These are phyloP conservation scores for Nasonia oneida DNA, from an alignment of 2,888 invertebrate genomes.

Conservation along the genomic window DNA sequence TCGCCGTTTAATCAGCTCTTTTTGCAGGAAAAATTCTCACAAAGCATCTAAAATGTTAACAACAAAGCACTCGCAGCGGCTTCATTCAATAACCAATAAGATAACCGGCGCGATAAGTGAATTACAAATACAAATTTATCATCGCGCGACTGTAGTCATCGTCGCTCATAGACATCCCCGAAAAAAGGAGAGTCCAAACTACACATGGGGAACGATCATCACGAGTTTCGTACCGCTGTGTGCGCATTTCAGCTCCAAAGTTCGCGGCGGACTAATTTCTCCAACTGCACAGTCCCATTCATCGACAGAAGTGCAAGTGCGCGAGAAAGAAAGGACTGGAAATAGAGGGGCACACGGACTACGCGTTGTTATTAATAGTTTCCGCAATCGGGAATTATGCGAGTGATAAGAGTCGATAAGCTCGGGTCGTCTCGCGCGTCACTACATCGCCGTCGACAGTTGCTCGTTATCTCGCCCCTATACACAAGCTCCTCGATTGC, in stretches of 20 bases:
- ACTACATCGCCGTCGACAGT: constrained; percentile 26
- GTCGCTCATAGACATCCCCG: not conserved
- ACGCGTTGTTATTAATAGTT: constrained; percentile 51
- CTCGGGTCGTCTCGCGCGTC: constrained; percentile 41
- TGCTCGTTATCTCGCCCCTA: constrained; percentile 1
- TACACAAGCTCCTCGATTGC: not conserved
- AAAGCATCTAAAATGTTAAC: not conserved
- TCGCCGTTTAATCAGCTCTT: not conserved
- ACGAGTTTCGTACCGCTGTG: not conserved
- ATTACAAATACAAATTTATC: not conserved
- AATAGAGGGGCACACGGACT: not conserved
- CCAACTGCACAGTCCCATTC: not conserved
- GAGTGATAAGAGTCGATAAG: constrained; percentile 44
- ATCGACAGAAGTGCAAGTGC: not conserved
- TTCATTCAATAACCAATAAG: constrained; percentile 22
- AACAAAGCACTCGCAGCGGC: not conserved
- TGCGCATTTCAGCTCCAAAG: not conserved
- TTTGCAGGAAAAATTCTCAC: not conserved
- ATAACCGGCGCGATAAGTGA: not conserved
- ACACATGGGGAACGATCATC: not conserved
- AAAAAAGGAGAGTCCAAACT: not conserved
- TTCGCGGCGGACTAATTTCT: not conserved
- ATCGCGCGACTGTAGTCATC: not conserved
- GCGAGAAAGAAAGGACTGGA: not conserved
- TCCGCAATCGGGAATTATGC: constrained; percentile 53